Percentiles rank a stretch among this genome's conserved stretches.
phyloP scores from a whole-genome alignment of 2,113 vertebrate genomes.

The Malaclemys terrapin region DNA sequence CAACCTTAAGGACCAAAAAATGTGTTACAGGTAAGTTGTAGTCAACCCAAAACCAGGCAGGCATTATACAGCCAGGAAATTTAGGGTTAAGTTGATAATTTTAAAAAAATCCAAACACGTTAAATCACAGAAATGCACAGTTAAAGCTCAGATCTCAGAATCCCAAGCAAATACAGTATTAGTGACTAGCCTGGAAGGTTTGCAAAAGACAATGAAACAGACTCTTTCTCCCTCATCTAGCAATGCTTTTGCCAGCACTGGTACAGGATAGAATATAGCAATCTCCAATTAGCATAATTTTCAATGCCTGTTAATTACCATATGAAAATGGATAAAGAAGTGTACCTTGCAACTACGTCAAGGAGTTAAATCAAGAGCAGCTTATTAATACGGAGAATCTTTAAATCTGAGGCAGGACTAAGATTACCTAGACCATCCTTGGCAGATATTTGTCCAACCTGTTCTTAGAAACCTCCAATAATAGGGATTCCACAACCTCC shows the following conservation, averaged over 20 bases:
- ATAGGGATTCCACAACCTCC: not conserved
- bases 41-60: not conserved
- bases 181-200: not conserved
- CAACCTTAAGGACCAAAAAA: rapidly evolving
- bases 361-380: not conserved
- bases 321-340: not conserved
- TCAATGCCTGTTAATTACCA: not conserved
- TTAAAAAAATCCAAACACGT: not conserved
- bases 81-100: not conserved
- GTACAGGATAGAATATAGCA: not conserved
- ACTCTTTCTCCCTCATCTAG: rapidly evolving
- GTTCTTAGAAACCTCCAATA: no score
- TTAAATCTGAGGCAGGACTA: not conserved
- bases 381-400: not conserved
- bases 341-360: not conserved
- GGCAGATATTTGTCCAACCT: no score
- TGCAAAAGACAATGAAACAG: not conserved
- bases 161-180: not conserved
- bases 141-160: not conserved
- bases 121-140: not conserved
- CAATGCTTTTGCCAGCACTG: not conserved
- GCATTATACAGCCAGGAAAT: not conserved
- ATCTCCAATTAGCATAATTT: not conserved
- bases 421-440: no score
- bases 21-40: rapidly evolving